Percentiles rank a stretch among this genome's conserved stretches.
phyloP scores from a whole-genome alignment of 2,113 vertebrate species.

The Leptobrachium ailaonicum region DNA sequence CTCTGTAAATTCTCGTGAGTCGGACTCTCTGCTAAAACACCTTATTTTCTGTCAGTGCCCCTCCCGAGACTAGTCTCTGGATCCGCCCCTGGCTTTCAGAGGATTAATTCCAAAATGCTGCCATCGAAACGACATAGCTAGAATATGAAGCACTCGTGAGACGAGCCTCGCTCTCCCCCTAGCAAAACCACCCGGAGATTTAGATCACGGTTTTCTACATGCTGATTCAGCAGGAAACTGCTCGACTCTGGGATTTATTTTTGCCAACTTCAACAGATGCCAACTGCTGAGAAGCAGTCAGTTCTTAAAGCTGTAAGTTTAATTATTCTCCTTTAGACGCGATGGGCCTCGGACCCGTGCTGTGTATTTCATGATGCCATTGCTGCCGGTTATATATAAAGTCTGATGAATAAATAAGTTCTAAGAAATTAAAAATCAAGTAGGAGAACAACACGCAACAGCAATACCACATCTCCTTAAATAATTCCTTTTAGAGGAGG shows the following conservation, averaged over 20 bases:
- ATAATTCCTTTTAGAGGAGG: not conserved
- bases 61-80: no score
- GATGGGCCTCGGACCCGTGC: constrained; percentile 14
- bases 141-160: not conserved
- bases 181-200: constrained; percentile 20
- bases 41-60: no score
- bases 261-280: constrained; percentile 49
- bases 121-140: not conserved
- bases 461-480: not conserved
- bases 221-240: constrained; percentile 43
- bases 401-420: constrained; percentile 38
- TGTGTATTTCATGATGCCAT: constrained; percentile 28
- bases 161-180: constrained; percentile 10
- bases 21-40: no score
- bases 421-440: constrained; percentile 30
- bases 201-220: constrained; percentile 27
- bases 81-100: no score
- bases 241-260: constrained; percentile 33
- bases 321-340: constrained; percentile 47
- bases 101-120: not conserved
- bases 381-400: constrained; percentile 28
- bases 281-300: constrained; percentile 48
- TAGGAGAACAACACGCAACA: constrained; percentile 1
- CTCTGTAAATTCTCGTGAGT: no score
- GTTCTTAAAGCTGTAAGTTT: constrained; percentile 39